phyloP scores from a whole-genome alignment of 2,113 vertebrate species.

The Ancistrus triradiatus region DNA sequence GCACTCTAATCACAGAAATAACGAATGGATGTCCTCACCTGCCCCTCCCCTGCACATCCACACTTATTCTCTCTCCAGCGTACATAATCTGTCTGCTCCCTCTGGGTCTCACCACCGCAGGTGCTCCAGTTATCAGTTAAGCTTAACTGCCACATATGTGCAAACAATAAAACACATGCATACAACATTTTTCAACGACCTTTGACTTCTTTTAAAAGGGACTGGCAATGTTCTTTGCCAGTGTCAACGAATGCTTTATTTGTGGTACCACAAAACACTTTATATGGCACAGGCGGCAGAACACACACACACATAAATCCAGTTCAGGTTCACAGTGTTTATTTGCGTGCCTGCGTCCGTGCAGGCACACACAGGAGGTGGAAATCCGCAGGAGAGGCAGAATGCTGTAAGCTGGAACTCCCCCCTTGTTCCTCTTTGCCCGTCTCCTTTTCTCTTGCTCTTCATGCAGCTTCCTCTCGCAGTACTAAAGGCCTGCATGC shows the following conservation, averaged over 20 bases:
- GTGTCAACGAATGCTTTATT: conserved; percentile 7
- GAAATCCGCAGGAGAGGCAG: conserved; percentile 19
- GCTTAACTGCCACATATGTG: conserved; percentile 32
- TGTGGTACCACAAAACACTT: conserved; percentile 28
- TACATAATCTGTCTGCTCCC: conserved; percentile 15
- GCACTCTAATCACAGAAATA: conserved; percentile 22
- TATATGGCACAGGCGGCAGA: conserved; percentile 4
- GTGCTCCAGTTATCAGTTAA: conserved; percentile 40
- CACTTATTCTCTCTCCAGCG: conserved; percentile 17
- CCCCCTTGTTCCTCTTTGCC: conserved; percentile 17
- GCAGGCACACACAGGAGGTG: conserved; percentile 29
- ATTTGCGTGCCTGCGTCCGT: neutral
- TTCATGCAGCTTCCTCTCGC: conserved; percentile 27
- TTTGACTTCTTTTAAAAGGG: conserved; percentile 19
- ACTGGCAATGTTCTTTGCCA: conserved; percentile 7
- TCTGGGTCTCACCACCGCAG: conserved; percentile 36
- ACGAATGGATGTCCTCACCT: neutral
- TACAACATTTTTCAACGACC: neutral
- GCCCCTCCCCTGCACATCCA: neutral
- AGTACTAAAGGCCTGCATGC: conserved; percentile 19
- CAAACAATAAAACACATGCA: neutral
- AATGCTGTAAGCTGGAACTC: conserved; percentile 26
- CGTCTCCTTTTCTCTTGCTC: conserved; percentile 7
- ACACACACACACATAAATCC: conserved; percentile 7
- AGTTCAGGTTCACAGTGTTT: neutral